Evolutionary conservation across 2,113 vertebrate species (phyloP).

Genomic region (Capreolus pygargus): DNA sequence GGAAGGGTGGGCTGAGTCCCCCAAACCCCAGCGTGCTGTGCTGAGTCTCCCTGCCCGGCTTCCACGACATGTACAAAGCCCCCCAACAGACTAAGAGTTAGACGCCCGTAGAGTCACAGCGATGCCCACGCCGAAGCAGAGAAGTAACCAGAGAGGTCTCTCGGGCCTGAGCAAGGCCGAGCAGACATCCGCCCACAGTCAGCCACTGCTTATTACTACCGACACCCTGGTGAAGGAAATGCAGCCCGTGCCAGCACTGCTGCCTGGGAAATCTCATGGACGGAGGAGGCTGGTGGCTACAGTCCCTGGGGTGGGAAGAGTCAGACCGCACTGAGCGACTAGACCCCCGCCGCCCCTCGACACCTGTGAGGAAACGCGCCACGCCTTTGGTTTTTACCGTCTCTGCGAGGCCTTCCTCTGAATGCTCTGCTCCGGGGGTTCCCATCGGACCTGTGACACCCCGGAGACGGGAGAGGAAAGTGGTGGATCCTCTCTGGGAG

Average conservation of each 20-base stretch:
- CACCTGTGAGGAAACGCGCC: fast-evolving
- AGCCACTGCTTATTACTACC: not conserved
- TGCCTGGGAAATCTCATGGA: not conserved
- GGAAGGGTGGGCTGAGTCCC: not conserved
- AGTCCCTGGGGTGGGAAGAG: fast-evolving
- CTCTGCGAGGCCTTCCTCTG: fast-evolving
- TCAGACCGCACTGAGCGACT: not conserved
- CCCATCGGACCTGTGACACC: not conserved
- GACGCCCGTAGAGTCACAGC: fast-evolving
- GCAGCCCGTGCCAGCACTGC: not conserved
- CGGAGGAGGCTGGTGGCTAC: not conserved
- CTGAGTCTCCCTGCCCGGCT: fast-evolving
- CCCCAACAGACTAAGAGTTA: fast-evolving
- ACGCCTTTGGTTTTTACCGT: not conserved
- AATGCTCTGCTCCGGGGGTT: fast-evolving
- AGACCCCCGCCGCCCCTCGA: fast-evolving
- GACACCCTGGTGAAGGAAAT: not conserved
- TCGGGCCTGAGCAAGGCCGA: fast-evolving
- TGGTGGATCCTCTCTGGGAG: not conserved
- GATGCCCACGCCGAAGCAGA: fast-evolving
- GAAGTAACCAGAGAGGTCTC: fast-evolving
- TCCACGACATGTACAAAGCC: no score
- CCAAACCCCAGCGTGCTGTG: not conserved
- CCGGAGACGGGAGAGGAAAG: not conserved
- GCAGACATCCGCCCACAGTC: fast-evolving